phyloP scores from a whole-genome alignment of 2,797 vertebrate species.

The Alosa sapidissima region DNA sequence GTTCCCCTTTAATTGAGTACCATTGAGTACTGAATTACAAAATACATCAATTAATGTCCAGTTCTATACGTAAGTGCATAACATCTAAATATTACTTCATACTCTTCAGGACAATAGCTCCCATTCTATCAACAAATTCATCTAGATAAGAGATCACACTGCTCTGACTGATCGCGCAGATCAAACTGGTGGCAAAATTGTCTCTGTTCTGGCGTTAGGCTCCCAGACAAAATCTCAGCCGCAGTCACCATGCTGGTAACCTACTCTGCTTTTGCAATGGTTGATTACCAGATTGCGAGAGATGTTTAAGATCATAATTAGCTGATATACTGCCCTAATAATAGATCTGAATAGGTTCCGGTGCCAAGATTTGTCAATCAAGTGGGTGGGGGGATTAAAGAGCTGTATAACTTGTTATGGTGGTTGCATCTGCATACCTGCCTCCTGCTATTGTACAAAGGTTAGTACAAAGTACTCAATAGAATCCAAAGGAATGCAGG shows the following conservation, averaged over 20 bases:
- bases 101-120: not conserved
- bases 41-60: too few relatives aligned
- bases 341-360: not conserved
- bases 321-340: not conserved
- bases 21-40: too few relatives aligned
- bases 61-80: too few relatives aligned
- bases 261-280: not conserved
- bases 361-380: not conserved
- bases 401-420: conserved; percentile 33
- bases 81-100: not conserved
- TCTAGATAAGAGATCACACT: not conserved
- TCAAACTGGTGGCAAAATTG: not conserved
- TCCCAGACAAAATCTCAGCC: too few relatives aligned
- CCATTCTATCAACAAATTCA: not conserved
- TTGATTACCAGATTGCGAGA: not conserved
- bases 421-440: conserved; percentile 39
- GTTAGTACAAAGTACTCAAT: not conserved
- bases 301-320: not conserved
- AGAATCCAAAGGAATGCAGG: conserved; percentile 37
- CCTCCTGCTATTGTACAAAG: not conserved
- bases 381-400: not conserved
- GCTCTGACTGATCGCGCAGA: too few relatives aligned
- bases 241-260: not conserved
- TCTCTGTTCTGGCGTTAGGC: not conserved
- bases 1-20: too few relatives aligned